Base-by-base conservation (phyloP, 2,797 vertebrate species). In the Pelochelys cantorii region DNA sequence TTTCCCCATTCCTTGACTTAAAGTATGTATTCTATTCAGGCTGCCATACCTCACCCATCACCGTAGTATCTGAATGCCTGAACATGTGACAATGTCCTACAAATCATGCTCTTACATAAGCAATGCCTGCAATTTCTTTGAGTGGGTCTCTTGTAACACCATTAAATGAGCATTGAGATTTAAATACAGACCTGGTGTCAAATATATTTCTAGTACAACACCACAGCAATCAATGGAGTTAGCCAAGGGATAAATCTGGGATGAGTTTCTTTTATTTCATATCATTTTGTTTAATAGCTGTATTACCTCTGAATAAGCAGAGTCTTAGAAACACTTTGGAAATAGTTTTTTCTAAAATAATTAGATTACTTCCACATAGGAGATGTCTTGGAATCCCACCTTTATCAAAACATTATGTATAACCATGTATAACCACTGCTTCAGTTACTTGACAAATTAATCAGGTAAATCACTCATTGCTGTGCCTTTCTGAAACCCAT, bases 391-490 rank as follows among this genome's bases (percentile, higher is more conserved):
- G 81, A 96, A 92, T 37, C 10, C 34, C 89, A 90, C 59, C 37
- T 95, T 94, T 89, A 87, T 79, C 85, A 85, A 87, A n/a, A 74
- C 31, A 92, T 90, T 93, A 95, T 68, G 17, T 83, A 53, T 29
- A 86, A 53, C 85, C 88, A 95, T 74, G 20, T 83, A 53, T 29
- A 85, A 55, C 85, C 84, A 84, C 95, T 95, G 79, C 84, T 90
- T 81, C 68, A 87, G 48, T 84, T 89, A 29, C 88, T 92, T 83
- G 79, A 95, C 53, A 94, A 94, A 90, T 97, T 92, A 95, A 95
- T 92, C 82, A 93, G 94, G 57, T 89, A 95, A 90, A 97, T 92
- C 81, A 84, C 34, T 90, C 85, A 68, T 78, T 83, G 53, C 83
- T 83, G 13, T 56, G 79, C 37, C 92, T 95, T 96, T 85, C 84